These are phyloP conservation scores for Myzus persicae DNA, from an alignment of 1,140 invertebrate species.

Conservation along the genomic window DNA sequence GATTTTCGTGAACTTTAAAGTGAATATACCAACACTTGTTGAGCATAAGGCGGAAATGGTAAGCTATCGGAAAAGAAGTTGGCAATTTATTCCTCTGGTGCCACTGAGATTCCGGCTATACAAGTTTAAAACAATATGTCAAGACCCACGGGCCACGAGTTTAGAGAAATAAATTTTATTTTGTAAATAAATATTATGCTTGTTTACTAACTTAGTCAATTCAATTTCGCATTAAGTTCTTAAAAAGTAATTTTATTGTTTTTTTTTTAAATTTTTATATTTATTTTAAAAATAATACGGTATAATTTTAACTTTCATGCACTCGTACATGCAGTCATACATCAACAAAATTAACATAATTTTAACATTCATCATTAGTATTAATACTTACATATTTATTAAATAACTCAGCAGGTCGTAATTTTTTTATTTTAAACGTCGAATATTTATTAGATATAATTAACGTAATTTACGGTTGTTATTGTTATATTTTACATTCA, in stretches of 20 bases:
- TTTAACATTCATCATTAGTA: not conserved
- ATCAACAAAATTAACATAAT: not conserved
- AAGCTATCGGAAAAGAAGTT: not conserved
- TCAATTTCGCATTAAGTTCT: not conserved
- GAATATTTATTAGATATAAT: too few relatives aligned
- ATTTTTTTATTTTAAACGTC: not conserved
- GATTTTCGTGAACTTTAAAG: not conserved
- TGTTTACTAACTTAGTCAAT: not conserved
- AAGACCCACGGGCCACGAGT: not conserved
- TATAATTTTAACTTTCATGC: not conserved
- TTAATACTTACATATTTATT: not conserved
- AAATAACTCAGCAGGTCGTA: not conserved
- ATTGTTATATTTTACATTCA: not conserved
- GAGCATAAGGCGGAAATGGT: not conserved
- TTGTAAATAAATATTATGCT: conserved; percentile 1
- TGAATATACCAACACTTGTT: not conserved
- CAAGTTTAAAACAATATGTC: conserved; percentile 42
- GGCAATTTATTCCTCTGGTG: conserved; percentile 4
- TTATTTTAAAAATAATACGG: not conserved
- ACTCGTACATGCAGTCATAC: not conserved
- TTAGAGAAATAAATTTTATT: not conserved
- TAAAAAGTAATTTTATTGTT: not conserved
- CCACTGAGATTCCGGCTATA: not conserved
- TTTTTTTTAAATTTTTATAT: not conserved
- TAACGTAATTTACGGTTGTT: not conserved